A percentile compares a stretch with the other conserved stretches of the same genome.
Conservation (phyloP, 1,140 invertebrate species). For the Psix sp. region DNA sequence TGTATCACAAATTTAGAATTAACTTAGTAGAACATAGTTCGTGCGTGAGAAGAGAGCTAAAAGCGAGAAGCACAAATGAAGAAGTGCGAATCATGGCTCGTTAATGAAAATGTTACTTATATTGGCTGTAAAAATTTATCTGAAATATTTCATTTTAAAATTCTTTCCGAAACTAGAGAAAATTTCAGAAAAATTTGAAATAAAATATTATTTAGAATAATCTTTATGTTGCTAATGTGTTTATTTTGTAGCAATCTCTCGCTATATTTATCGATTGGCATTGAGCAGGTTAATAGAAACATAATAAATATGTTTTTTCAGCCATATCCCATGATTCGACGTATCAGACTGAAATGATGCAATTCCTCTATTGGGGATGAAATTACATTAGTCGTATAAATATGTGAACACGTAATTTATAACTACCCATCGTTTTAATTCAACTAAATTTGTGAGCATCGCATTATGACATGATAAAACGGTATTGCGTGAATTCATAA, state of each 20-base stretch:
- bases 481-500: too few species aligned
- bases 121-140: too few species aligned
- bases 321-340: conserved; percentile 9
- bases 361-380: conserved; percentile 16
- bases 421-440: conserved; percentile 28
- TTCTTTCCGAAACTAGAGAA: too few species aligned
- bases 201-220: too few species aligned
- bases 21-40: conserved; percentile 53
- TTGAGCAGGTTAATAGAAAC: conserved; percentile 26
- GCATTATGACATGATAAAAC: background rate
- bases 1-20: conserved; percentile 55
- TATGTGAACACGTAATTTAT: conserved; percentile 50
- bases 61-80: conserved; percentile 37
- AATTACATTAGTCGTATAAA: conserved; percentile 48
- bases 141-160: too few species aligned
- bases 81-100: conserved; percentile 48
- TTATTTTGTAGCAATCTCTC: conserved; percentile 22
- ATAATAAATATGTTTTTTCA: conserved; percentile 38
- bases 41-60: conserved; percentile 57
- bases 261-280: too few species aligned
- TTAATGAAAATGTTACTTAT: conserved; percentile 53
- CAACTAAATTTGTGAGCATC: conserved; percentile 25
- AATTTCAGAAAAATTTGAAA: too few species aligned
- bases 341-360: conserved; percentile 38
- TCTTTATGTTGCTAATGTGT: background rate